A percentile compares a stretch with the other conserved stretches of the same genome.
These are phyloP conservation scores for Perithous albicinctus DNA, from an alignment of 2,888 invertebrate genomes.

Conservation along the genomic window DNA sequence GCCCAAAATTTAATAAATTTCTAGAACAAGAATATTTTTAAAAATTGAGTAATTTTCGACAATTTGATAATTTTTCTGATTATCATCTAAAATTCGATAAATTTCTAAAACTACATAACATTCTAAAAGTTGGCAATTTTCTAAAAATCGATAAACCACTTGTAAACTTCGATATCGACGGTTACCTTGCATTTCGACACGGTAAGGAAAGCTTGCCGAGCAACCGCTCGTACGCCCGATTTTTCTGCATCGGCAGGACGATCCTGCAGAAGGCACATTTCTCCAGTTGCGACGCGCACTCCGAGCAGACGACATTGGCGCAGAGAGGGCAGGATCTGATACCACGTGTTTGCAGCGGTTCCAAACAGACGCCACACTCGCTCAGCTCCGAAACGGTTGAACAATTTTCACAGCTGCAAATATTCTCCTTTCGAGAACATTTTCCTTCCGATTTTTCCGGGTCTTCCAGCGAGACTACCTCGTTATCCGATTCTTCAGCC, in stretches of 20 bases:
- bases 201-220: constrained; percentile 73
- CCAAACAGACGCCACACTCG: constrained; percentile 77
- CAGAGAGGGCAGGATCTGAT: constrained; percentile 74
- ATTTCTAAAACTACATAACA: too few species aligned
- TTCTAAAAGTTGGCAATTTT: too few species aligned
- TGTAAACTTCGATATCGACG: not conserved
- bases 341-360: constrained; percentile 72
- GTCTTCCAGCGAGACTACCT: not conserved
- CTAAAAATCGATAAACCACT: too few species aligned
- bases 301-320: constrained; percentile 74
- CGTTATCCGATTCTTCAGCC: not conserved
- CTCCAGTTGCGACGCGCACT: constrained; percentile 69
- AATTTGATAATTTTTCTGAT: too few species aligned
- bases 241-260: constrained; percentile 67
- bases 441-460: not conserved
- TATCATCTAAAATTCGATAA: too few species aligned
- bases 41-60: too few species aligned
- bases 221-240: constrained; percentile 76
- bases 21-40: too few species aligned
- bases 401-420: constrained; percentile 75
- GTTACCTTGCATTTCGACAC: constrained; percentile 75
- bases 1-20: too few species aligned
- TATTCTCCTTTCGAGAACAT: not conserved
- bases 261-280: constrained; percentile 77
- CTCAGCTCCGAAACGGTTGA: constrained; percentile 64